Base-by-base conservation (phyloP, 2,797 vertebrate species). In the Zenarchopterus dispar region DNA sequence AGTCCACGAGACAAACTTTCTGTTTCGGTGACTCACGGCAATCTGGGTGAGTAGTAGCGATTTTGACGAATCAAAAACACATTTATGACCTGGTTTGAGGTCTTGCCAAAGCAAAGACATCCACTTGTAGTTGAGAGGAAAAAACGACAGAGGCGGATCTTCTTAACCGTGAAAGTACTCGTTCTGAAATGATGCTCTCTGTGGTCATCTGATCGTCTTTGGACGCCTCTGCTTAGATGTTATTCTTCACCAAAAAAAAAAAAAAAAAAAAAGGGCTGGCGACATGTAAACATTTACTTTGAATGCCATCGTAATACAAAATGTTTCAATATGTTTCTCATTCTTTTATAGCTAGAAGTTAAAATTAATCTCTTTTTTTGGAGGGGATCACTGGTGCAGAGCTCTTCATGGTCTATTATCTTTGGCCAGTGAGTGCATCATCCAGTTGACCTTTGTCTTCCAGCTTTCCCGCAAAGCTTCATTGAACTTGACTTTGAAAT, bases 401-500 rank as follows among this genome's bases (percentile, higher is more conserved):
- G 56, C 65, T 67, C 41, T 75, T 90, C 67, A 92, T 24, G 95
- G 96, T 80, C 97, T 90, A 80, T 99, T 99, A 33, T 99, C 97
- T 90, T 99, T 99, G 91, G 97, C 94, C 39, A 99, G 92, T 0
- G 96, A 96, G 89, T 99, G 98, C 74, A 98, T 97, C 94, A 99
- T 93, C 98, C 98, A 99, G 91, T 99, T 99, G 80, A 99, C 96
- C 91, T 99, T 99, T 85, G 97, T 99, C 87, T 99, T 99, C 98
- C 98, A 99, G 92, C 98, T 99, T 78, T 99, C 98, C 48, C 97
- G 82, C 24, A 99, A 91, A 69, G 98, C 98, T 89, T 99, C 98
- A 0, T 98, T 98, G 63, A 99, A 99, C 89, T 99, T 99, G 2
- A 99, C 94, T 62, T 97, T 96, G 87, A 99, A 99, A 78, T 96